Evolutionary conservation across 2,113 vertebrate genomes (phyloP), one percentile per base, ranked within the genome.

Genomic region (Lepisosteus oculatus): DNA sequence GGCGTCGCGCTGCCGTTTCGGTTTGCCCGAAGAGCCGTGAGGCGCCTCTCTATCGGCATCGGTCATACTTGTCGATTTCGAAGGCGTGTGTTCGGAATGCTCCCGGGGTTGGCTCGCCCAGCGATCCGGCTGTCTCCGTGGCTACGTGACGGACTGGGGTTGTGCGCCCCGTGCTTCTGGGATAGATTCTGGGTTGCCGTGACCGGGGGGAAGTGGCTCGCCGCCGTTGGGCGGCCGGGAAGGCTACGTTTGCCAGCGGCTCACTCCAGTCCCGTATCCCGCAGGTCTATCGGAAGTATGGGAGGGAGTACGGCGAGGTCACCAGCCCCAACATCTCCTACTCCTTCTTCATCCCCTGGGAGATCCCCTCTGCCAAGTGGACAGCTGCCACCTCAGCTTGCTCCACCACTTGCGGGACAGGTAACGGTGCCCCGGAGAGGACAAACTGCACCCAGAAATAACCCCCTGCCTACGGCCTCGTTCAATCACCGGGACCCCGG

Each of bases 211-310:
- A 29, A 29, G 29, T 29, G 29, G 29, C 29, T 29, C 2, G 29
- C 29, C 2, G 29, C 29, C 2, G 29, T 29, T 1, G 29, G 29
- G 9, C 47, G 9, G 47, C 8, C 9, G 47, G 9, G 5, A 6
- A 51, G 9, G 5, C 47, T 51, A 51, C 1, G 47, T 6, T 9
- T 9, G 47, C 47, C 9, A 56, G n/a, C 12, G 13, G n/a, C 11
- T 45, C 15, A 6, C 57, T 12, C 54, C 65, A 29, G 3, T 2
- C 3, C n/a, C 14, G 54, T 61, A 4, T 75, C 29, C 72, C 3
- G 7, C 76, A 99, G 97, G 93, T 98, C 8, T 98, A 94, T 77
- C 88, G 95, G 66, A 95, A 89, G 69, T 97, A 98, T 0, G 86
- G 92, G 0, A 91, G 92, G 61, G 94, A 96, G 72, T 95, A 95